These are phyloP conservation scores for Nicator chloris DNA, from an alignment of 2,113 vertebrate genomes.

Conservation along the genomic window DNA sequence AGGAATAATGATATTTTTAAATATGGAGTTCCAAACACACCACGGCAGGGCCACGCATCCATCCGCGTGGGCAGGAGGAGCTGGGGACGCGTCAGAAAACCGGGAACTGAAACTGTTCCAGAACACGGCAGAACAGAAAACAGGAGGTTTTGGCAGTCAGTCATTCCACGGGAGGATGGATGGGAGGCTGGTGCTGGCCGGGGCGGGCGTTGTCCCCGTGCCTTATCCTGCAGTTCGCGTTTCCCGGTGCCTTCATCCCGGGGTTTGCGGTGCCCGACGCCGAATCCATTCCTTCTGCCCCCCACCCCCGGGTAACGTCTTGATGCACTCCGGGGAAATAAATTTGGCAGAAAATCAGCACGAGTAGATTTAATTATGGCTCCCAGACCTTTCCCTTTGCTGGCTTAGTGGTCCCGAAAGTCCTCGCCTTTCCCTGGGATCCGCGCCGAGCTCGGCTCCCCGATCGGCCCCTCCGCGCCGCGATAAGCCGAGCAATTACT, in stretches of 20 bases:
- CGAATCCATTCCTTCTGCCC: conserved; percentile 89
- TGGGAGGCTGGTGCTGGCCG: too few species aligned
- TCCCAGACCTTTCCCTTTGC: conserved; percentile 85
- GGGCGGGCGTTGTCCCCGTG: not conserved
- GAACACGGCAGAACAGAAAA: accelerated
- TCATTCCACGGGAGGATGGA: not conserved
- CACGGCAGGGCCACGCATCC: not conserved
- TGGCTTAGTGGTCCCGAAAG: conserved; percentile 77
- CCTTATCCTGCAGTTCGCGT: conserved; percentile 55
- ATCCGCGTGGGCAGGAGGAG: not conserved
- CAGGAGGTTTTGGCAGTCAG: not conserved
- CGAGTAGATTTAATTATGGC: conserved; percentile 99
- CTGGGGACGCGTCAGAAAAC: not conserved
- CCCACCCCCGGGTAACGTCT: conserved; percentile 80
- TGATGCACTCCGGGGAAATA: conserved; percentile 93
- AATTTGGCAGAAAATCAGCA: conserved; percentile 99
- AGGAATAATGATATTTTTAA: not conserved
- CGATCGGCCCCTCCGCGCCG: conserved; percentile 83
- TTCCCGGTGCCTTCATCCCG: conserved; percentile 70
- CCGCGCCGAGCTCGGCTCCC: conserved; percentile 79
- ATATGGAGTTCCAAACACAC: accelerated
- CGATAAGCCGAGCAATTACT: conserved; percentile 98
- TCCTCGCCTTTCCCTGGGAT: conserved; percentile 65
- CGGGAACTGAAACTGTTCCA: not conserved
- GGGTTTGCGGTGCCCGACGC: too few species aligned